These are phyloP conservation scores for Porites australiensis DNA, from an alignment of 64 coral and sea anemone genomes.

Conservation along the genomic window DNA sequence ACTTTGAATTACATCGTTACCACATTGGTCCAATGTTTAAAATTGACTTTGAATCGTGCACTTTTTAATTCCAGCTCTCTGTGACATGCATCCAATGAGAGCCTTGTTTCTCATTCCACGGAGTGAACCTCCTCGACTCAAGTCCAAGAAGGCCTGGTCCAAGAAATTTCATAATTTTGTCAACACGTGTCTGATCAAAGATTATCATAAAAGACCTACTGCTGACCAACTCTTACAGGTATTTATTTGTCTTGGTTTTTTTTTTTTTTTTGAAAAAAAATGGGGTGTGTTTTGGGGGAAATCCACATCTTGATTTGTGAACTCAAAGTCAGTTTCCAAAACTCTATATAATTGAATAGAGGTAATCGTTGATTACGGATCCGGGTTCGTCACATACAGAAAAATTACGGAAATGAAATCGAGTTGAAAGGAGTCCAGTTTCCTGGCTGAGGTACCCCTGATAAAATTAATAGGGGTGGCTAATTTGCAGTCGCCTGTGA, in stretches of 20 bases:
- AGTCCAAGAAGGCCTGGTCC: constrained; percentile 98
- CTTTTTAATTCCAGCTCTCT: constrained; percentile 80
- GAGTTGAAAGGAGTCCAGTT: no score
- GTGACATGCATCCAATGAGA: constrained; percentile 99
- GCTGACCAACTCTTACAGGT: constrained; percentile 98
- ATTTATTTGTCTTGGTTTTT: neutral
- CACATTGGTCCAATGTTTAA: neutral
- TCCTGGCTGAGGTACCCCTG: no score
- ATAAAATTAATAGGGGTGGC: no score
- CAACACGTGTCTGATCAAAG: constrained; percentile 95
- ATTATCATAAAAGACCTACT: constrained; percentile 94
- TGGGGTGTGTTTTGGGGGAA: neutral
- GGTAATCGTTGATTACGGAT: no score
- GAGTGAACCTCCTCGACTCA: constrained; percentile 93
- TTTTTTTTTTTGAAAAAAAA: neutral
- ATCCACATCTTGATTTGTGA: no score
- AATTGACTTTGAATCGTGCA: neutral
- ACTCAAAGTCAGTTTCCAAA: no score
- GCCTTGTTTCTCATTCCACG: constrained; percentile 96
- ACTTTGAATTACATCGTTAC: no score
- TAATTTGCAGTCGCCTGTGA: no score
- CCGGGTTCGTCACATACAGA: no score
- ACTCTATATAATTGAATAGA: no score
- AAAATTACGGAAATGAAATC: no score
- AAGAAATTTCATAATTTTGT: constrained; percentile 99